Conservation (phyloP, 30 jellyfish, hydroid and myxozoan genomes). For the Aurelia aurita region DNA sequence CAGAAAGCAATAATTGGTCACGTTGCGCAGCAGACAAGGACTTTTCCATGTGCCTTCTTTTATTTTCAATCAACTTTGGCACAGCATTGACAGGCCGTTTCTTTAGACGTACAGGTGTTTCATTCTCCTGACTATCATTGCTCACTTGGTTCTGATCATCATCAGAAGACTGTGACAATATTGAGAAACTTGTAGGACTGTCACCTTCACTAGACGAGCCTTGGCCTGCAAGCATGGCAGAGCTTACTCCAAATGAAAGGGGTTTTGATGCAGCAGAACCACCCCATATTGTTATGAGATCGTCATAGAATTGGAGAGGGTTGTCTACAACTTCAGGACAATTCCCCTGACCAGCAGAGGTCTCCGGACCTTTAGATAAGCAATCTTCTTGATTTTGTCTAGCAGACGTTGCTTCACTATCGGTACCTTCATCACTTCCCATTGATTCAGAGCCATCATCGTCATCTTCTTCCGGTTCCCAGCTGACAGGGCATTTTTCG, state of each 20-base stretch:
- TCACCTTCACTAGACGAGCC: constrained; percentile 8
- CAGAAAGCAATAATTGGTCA: background rate
- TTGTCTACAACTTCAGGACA: too few relatives aligned
- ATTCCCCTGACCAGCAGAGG: too few relatives aligned
- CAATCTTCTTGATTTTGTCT: too few relatives aligned
- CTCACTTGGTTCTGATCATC: constrained; percentile 4
- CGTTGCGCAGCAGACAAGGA: background rate
- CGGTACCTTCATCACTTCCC: too few relatives aligned
- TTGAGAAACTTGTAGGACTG: background rate
- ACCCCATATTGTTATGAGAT: constrained; percentile 27
- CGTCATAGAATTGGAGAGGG: too few relatives aligned
- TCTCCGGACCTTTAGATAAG: too few relatives aligned
- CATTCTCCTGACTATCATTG: background rate
- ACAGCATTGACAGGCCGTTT: background rate
- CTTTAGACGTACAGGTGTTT: background rate
- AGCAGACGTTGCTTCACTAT: too few relatives aligned
- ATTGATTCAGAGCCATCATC: too few relatives aligned
- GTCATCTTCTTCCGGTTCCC: too few relatives aligned
- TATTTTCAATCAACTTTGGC: background rate
- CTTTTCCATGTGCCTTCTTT: background rate
- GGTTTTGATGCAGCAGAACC: constrained; percentile 49
- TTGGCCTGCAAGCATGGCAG: constrained; percentile 10
- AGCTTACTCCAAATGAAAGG: constrained; percentile 44
- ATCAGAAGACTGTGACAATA: constrained; percentile 15
- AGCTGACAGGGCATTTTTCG: too few relatives aligned